Conservation (phyloP, 1,140 invertebrate genomes). For the Cepaea nemoralis region DNA sequence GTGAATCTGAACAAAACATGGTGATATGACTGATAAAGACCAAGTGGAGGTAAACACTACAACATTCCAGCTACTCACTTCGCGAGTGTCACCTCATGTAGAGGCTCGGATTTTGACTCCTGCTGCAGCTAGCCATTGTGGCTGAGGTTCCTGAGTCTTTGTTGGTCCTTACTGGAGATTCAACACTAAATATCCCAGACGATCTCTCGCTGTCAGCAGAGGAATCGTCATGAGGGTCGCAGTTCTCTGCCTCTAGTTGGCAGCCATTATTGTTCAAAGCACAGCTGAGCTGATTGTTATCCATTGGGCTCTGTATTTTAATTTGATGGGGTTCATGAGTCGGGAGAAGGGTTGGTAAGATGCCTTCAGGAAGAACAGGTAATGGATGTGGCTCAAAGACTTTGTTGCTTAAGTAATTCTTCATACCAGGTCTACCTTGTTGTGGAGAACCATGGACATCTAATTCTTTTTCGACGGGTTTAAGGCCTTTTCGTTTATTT, state of each 20-base stretch:
- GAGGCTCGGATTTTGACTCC: conserved; percentile 2
- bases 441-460: neutral
- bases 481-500: neutral
- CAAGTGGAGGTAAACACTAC: no score
- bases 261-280: neutral
- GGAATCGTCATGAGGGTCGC: no score
- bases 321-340: neutral
- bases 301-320: neutral
- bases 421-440: no score
- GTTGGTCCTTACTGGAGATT: neutral
- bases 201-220: neutral
- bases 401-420: no score
- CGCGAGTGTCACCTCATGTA: no score
- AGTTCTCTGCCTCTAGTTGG: no score
- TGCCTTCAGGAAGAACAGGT: neutral
- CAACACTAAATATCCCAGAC: conserved; percentile 16
- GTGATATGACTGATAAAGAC: no score
- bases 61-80: no score
- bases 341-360: neutral
- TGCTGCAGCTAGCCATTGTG: neutral
- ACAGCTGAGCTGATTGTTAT: neutral
- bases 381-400: no score
- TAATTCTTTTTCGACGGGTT: neutral
- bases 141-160: neutral
- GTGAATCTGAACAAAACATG: no score